Base-by-base conservation (phyloP, 1,140 invertebrate species). In the Zophobas morio region DNA sequence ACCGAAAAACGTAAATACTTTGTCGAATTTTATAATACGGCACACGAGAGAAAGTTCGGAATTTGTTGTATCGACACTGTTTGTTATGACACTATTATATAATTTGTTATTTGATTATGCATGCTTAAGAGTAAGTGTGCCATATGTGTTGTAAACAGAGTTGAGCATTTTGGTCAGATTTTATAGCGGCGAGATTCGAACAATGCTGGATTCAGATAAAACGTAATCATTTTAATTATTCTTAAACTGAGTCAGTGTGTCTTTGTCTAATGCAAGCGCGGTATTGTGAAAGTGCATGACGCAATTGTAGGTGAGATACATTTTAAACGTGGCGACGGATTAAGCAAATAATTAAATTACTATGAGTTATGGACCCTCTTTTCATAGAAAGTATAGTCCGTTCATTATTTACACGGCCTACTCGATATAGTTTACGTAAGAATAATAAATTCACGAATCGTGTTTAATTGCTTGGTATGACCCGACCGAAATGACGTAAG, bases 271-370 rank as follows among this genome's bases (percentile, higher is more conserved):
- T 63, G 35, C 57, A 63, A 20, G 5, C 1, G 35, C n/a, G 32
- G 32, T 66, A 42, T 42, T 66, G 60, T 66, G 60, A 66, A 66
- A 66, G 60, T 66, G 39, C n/a, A 66, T 40, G 60, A 39, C 39
- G 60, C 8, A 42, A 46, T 66, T 42, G 6, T 66, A 20, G 49
- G 49, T 51, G 49, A 4, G 49, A 51, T 20, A 51, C n/a, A 20
- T 51, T 51, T 32, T 47, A 34, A 39, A 57, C 3, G 54, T 35
- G 54, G 54, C 35, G 54, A 56, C 54, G 3, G 54, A 56, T 56
- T 35, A 35, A 60, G 20, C 20, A 20, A 20, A 33, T 54, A 60
- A 60, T 60, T 60, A 37, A 39, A 35, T 60, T 60, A 60, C 35
- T 54, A 54, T 54, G 53, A 32, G 32, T 60, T 60, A 60, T 60